A percentile compares a stretch with the other conserved stretches of the same genome.
phyloP scores from a whole-genome alignment of 2,113 vertebrate species.

The Rhea americana region DNA sequence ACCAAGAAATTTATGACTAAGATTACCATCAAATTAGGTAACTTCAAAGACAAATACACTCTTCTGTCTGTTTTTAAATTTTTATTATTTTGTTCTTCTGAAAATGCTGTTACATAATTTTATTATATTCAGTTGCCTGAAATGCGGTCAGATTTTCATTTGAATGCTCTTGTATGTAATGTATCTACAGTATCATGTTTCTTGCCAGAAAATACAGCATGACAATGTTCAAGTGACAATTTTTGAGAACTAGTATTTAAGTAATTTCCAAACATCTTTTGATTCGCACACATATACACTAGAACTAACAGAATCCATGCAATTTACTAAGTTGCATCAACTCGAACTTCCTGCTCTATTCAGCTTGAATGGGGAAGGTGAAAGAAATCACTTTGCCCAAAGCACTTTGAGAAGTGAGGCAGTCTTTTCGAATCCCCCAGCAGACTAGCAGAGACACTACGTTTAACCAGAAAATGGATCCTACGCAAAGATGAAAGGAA shows the following conservation, averaged over 20 bases:
- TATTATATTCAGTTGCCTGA: neutral
- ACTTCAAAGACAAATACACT: neutral
- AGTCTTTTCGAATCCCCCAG: conserved; percentile 60
- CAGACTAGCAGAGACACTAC: conserved; percentile 24
- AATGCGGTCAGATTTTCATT: neutral
- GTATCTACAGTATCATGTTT: neutral
- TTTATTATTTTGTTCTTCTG: neutral
- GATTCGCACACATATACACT: rapidly evolving
- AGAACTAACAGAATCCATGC: neutral
- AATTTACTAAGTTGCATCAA: neutral
- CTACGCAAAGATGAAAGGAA: conserved; percentile 45
- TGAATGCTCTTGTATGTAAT: neutral
- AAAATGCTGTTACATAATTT: neutral
- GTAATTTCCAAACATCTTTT: neutral
- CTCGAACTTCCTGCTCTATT: conserved; percentile 13
- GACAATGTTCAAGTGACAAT: neutral
- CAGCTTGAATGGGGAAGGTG: neutral
- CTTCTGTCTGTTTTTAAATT: neutral
- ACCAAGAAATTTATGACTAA: neutral
- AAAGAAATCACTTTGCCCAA: conserved; percentile 53
- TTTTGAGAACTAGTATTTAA: neutral
- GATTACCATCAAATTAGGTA: neutral
- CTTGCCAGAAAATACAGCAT: neutral
- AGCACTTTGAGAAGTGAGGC: conserved; percentile 53
- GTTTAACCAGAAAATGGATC: conserved; percentile 53